Evolutionary conservation across 2,113 vertebrate species (phyloP).

Genomic region (Callospermophilus lateralis): DNA sequence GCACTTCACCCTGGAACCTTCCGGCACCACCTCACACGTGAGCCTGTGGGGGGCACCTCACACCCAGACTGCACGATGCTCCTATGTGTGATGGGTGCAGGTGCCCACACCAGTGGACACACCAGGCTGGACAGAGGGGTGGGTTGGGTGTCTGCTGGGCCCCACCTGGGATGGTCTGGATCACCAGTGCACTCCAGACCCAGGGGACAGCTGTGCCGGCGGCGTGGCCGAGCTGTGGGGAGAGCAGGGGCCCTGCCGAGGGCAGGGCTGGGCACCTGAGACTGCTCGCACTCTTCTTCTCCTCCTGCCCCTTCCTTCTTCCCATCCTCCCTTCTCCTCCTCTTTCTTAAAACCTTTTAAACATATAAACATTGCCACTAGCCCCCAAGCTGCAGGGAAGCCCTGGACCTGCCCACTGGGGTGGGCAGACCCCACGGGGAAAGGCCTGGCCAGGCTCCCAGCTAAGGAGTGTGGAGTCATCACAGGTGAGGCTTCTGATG

Average conservation of each 20-base stretch:
- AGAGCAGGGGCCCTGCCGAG: background rate
- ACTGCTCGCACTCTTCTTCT: background rate
- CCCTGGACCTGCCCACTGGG: background rate
- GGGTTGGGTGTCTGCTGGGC: background rate
- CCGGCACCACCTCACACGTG: too few relatives aligned
- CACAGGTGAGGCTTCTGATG: background rate
- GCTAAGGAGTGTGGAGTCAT: too few relatives aligned
- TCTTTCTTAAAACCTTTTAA: background rate
- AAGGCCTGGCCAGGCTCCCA: background rate
- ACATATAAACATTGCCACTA: background rate
- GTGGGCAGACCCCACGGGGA: background rate
- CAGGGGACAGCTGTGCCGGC: too few relatives aligned
- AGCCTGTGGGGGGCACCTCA: too few relatives aligned
- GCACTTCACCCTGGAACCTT: too few relatives aligned
- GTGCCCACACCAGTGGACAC: background rate
- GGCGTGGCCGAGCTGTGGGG: background rate
- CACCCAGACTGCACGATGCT: too few relatives aligned
- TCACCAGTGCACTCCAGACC: too few relatives aligned
- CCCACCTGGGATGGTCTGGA: too few relatives aligned
- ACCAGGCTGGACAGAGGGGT: background rate
- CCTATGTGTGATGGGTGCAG: background rate
- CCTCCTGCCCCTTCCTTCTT: background rate
- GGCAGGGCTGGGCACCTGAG: background rate
- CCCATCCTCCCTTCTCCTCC: background rate
- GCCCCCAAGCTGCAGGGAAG: background rate